Conservation (phyloP, 2,113 vertebrate species). For the Lycocorax pyrrhopterus region DNA sequence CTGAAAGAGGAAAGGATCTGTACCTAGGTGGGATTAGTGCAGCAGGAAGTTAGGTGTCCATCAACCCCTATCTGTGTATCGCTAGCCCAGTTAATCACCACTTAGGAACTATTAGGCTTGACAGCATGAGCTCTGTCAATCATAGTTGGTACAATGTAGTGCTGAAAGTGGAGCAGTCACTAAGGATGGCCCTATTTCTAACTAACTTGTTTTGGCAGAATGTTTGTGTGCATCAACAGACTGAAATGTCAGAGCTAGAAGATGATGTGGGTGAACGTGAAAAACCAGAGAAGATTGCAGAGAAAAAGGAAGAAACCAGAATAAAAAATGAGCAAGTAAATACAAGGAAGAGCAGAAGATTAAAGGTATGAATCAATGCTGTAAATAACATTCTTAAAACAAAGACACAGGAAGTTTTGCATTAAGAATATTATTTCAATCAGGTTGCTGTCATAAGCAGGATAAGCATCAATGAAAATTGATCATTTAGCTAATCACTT, state of each 20-base stretch:
- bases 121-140: conserved; percentile 33
- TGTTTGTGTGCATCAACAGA: conserved; percentile 36
- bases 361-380: background rate
- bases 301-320: background rate
- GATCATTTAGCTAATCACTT: background rate
- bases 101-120: background rate
- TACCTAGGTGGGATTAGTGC: background rate
- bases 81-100: background rate
- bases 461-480: background rate
- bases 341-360: background rate
- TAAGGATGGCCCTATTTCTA: conserved; percentile 19
- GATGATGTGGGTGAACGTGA: conserved; percentile 16
- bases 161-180: conserved; percentile 54
- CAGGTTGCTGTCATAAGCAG: background rate
- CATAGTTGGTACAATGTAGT: background rate
- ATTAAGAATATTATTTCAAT: background rate
- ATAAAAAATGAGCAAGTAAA: background rate
- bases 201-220: conserved; percentile 43
- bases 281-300: background rate
- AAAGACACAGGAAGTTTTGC: background rate
- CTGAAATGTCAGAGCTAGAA: conserved; percentile 39
- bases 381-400: background rate
- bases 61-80: background rate
- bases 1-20: background rate
- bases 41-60: background rate